Evolutionary conservation across 2,888 invertebrate species (phyloP).

Genomic region (Rhimphoctona megacephalus): DNA sequence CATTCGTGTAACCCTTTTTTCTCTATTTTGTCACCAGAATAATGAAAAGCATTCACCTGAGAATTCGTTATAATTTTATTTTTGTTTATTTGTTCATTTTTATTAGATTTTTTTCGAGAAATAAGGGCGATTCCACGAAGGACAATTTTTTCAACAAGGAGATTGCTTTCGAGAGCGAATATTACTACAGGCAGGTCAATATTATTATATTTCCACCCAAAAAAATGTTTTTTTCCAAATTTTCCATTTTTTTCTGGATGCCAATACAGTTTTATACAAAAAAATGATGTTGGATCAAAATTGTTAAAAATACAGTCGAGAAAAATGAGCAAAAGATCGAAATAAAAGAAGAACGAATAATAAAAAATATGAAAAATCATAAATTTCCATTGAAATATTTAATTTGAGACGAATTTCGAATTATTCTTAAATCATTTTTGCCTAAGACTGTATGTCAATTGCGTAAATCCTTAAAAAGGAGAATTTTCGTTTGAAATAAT

Average conservation of each 20-base stretch:
- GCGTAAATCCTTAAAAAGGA: neutral
- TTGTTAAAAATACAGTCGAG: neutral
- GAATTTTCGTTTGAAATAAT: neutral
- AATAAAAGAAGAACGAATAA: neutral
- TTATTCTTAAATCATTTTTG: neutral
- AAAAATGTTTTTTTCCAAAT: neutral
- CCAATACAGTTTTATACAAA: neutral
- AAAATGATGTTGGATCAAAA: neutral
- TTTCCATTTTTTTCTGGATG: neutral
- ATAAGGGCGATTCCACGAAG: conserved; percentile 66
- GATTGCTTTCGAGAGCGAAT: conserved; percentile 76
- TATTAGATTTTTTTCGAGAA: conserved; percentile 62
- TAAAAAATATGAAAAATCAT: too few species aligned
- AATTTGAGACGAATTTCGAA: neutral
- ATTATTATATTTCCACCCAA: neutral
- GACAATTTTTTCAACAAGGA: conserved; percentile 69
- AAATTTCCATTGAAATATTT: too few species aligned
- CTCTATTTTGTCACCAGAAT: too few species aligned
- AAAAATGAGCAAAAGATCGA: neutral
- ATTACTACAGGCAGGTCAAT: conserved; percentile 77
- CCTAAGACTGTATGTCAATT: neutral
- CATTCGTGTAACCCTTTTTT: too few species aligned
- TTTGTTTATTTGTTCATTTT: neutral
- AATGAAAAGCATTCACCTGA: neutral
- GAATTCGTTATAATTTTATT: neutral